Evolutionary conservation across 2,888 invertebrate genomes (phyloP).

Genomic region (Philhelius pedissequus): DNA sequence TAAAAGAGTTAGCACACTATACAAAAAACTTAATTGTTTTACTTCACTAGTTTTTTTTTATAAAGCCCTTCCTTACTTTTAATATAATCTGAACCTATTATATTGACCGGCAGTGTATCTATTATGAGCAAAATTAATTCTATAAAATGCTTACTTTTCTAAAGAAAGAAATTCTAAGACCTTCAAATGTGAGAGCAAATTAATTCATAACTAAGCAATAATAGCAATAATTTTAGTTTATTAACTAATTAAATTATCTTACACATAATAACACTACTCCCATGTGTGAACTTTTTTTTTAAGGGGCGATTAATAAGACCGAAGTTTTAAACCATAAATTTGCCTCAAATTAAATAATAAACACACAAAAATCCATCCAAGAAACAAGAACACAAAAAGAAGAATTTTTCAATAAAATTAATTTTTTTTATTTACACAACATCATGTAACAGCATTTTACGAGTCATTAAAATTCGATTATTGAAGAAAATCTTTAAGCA

Average conservation of each 20-base stretch:
- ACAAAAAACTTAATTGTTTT: too few relatives aligned
- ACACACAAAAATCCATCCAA: background rate
- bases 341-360: background rate
- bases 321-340: background rate
- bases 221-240: background rate
- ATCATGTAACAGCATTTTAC: background rate
- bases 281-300: background rate
- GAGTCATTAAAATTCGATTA: constrained; percentile 6
- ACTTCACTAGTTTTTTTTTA: too few relatives aligned
- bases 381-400: background rate
- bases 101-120: too few relatives aligned
- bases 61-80: too few relatives aligned
- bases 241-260: background rate
- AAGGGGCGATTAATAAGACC: background rate
- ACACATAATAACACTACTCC: background rate
- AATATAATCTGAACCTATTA: too few relatives aligned
- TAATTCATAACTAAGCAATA: background rate
- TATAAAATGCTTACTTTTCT: too few relatives aligned
- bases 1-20: too few relatives aligned
- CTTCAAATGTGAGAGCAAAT: background rate
- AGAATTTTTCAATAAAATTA: background rate
- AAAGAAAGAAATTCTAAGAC: background rate
- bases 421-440: background rate
- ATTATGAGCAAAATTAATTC: too few relatives aligned
- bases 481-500: background rate